Evolutionary conservation across 2,888 invertebrate genomes (phyloP), one percentile per base, ranked within the genome.

Genomic region (Harpalus rubripes): DNA sequence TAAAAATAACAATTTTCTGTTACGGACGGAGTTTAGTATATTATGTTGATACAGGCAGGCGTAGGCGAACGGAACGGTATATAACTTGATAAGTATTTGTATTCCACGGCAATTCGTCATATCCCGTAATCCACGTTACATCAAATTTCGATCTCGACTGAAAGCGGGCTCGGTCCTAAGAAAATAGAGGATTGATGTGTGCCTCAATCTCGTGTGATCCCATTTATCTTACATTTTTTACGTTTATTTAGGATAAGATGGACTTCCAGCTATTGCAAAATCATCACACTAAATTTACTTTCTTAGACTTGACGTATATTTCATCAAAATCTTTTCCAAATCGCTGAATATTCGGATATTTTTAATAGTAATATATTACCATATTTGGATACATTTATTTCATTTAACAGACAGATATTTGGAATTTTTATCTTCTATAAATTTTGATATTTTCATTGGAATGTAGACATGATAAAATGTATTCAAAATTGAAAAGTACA

Each of bases 161-260:
- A 44, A 74, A 44, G 18, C 72, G 44, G 72, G 8, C 44, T 74
- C 16, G 12, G 16, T 74, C 44, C 72, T 44, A 74, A 74, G 72
- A 74, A 74, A 74, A 74, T 74, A 74, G 72, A 74, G 44, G 18
- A 74, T 74, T 44, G 72, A 74, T 74, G 72, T 74, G 44, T 74
- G 16, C 16, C 41, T 72, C 72, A 72, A 74, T 74, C 44, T n/a
- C 18, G 18, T 74, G 44, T 74, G 72, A 74, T 74, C 44, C 18
- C 72, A 44, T 74, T 44, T 68, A 68, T 68, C 68, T 74, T 74
- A 74, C 44, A 74, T 74, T 44, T 74, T 68, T 74, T 74, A 7
- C 12, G 44, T 74, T 74, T 74, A 74, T 74, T 44, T 74, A 74
- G 72, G 41, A 44, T 74, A 74, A 74, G 72, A 74, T 44, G 10